Percentiles rank a stretch among this genome's conserved stretches.
Evolutionary conservation across 2,113 vertebrate genomes (phyloP).

Genomic region (Leptodactylus fuscus): DNA sequence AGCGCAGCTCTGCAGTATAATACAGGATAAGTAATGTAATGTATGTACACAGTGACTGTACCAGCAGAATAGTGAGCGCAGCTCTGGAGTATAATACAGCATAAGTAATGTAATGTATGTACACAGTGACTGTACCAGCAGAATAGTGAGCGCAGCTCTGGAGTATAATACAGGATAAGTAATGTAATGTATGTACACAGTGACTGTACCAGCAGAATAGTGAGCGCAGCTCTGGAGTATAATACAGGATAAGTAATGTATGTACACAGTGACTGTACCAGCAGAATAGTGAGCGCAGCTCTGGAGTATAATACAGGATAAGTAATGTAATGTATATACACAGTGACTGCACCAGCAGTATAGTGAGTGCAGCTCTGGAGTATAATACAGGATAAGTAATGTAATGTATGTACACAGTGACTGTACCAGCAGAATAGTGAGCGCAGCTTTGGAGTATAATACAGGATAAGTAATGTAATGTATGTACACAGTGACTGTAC

Average conservation of each 20-base stretch:
- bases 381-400: background rate
- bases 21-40: background rate
- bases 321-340: too few relatives aligned
- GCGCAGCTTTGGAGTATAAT: background rate
- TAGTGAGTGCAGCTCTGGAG: background rate
- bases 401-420: too few relatives aligned
- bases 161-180: background rate
- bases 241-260: background rate
- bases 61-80: background rate
- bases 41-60: too few relatives aligned
- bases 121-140: too few relatives aligned
- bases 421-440: background rate
- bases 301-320: background rate
- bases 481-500: too few relatives aligned
- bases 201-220: too few relatives aligned
- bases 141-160: background rate
- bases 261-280: too few relatives aligned
- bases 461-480: background rate
- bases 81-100: background rate
- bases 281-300: background rate
- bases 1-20: background rate
- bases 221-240: background rate
- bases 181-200: too few relatives aligned
- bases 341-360: too few relatives aligned
- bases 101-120: too few relatives aligned